A percentile compares a stretch with the other conserved stretches of the same genome.
Conservation (phyloP, 2,888 invertebrate species). For the Aleiodes leptofemur region DNA sequence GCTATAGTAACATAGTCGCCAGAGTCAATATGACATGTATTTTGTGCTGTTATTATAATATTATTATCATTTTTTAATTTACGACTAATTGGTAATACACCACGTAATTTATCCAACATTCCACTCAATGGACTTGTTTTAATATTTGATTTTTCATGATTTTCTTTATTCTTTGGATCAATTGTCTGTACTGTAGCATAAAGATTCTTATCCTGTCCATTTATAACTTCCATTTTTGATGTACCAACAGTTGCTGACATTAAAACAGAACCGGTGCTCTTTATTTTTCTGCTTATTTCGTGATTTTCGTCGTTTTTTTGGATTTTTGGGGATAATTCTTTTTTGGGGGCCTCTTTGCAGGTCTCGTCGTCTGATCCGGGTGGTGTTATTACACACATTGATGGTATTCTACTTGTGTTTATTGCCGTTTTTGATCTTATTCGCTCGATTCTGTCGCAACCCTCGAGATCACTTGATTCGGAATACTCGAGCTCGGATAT, state of each 20-base stretch:
- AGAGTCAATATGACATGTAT: constrained; percentile 74
- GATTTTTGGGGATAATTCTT: constrained; percentile 57
- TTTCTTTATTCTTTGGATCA: constrained; percentile 46
- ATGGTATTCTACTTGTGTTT: constrained; percentile 91
- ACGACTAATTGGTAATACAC: constrained; percentile 74
- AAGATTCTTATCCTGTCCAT: constrained; percentile 72
- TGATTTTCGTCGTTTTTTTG: constrained; percentile 60
- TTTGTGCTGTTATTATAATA: constrained; percentile 45
- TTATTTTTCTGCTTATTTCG: constrained; percentile 48
- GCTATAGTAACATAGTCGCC: constrained; percentile 93
- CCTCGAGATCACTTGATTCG: constrained; percentile 91
- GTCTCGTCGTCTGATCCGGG: constrained; percentile 92
- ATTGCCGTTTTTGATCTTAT: constrained; percentile 91
- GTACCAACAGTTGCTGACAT: constrained; percentile 73
- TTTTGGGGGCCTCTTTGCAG: constrained; percentile 72
- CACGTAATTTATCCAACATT: constrained; percentile 82
- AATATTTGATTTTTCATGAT: constrained; percentile 27
- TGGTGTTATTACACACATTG: constrained; percentile 94
- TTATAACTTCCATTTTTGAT: constrained; percentile 73
- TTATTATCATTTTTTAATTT: constrained; percentile 56
- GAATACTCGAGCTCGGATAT: constrained; percentile 89
- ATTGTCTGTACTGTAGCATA: constrained; percentile 72
- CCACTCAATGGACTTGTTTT: constrained; percentile 80
- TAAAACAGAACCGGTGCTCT: constrained; percentile 63
- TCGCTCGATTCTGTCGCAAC: constrained; percentile 90